These are phyloP conservation scores for Dugesia japonica DNA, from an alignment of 2,888 invertebrate genomes.

Conservation along the genomic window DNA sequence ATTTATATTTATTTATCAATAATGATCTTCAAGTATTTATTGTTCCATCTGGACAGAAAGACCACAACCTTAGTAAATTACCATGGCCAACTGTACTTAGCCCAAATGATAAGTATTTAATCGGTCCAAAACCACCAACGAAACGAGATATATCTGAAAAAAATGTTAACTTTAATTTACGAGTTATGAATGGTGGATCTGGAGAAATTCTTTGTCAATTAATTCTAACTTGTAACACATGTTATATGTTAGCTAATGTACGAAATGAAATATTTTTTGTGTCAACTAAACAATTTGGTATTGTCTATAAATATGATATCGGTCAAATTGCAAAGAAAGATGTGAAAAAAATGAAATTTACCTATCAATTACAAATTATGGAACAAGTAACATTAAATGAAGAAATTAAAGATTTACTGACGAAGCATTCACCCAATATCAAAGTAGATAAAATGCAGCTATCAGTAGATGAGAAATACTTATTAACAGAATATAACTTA, in stretches of 20 bases:
- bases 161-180: constrained; percentile 26
- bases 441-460: constrained; percentile 21
- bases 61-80: constrained; percentile 20
- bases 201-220: constrained; percentile 29
- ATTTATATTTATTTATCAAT: constrained; percentile 25
- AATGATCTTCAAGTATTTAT: constrained; percentile 8
- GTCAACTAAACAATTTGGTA: constrained; percentile 28
- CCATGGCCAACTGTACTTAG: constrained; percentile 31
- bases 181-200: constrained; percentile 23
- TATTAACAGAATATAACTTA: constrained; percentile 33
- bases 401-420: constrained; percentile 23
- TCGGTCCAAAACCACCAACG: constrained; percentile 29
- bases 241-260: constrained; percentile 27
- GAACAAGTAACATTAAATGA: not conserved
- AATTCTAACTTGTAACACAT: not conserved
- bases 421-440: constrained; percentile 23
- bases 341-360: constrained; percentile 27
- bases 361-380: constrained; percentile 24
- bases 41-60: constrained; percentile 23
- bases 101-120: constrained; percentile 31
- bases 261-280: constrained; percentile 32
- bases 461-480: constrained; percentile 31
- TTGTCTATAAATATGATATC: constrained; percentile 32
- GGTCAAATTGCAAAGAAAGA: constrained; percentile 32
- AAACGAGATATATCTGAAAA: constrained; percentile 13